Percentiles rank a stretch among this genome's conserved stretches.
Evolutionary conservation across 2,888 invertebrate genomes (phyloP).

Genomic region (Oscheius myriophilus): DNA sequence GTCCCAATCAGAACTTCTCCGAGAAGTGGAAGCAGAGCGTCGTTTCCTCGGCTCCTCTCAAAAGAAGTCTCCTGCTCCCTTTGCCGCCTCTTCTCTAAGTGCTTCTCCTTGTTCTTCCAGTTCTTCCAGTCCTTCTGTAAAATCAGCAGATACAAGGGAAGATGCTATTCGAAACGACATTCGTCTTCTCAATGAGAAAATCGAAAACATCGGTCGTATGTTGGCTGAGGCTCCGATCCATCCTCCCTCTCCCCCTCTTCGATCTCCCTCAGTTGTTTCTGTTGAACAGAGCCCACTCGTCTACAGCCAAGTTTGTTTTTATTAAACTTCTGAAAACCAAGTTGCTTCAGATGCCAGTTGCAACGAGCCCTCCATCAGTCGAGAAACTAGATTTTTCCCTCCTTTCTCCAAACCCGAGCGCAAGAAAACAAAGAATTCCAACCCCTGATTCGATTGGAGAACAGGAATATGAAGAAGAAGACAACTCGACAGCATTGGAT

Average conservation of each 20-base stretch:
- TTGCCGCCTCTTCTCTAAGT: neutral
- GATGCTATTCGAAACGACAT: slow-evolving; percentile 21
- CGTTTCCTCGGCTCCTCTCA: slow-evolving; percentile 2
- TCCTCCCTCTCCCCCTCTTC: no score
- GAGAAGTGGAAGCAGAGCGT: slow-evolving; percentile 3
- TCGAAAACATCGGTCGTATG: slow-evolving; percentile 17
- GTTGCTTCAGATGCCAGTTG: slow-evolving; percentile 5
- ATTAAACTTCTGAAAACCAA: neutral
- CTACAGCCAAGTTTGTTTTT: slow-evolving; percentile 7
- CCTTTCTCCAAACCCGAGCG: slow-evolving; percentile 11
- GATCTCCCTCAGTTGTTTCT: no score
- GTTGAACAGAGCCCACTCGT: no score
- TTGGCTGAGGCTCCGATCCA: neutral
- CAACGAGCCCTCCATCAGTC: neutral
- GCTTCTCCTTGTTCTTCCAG: neutral
- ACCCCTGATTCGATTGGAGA: neutral
- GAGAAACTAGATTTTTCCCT: slow-evolving; percentile 18
- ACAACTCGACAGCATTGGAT: neutral
- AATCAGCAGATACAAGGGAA: slow-evolving; percentile 1
- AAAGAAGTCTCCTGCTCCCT: neutral
- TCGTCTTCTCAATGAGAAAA: slow-evolving; percentile 9
- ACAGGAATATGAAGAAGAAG: slow-evolving; percentile 9
- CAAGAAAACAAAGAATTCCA: neutral
- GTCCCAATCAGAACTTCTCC: slow-evolving; percentile 3
- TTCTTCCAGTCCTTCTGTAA: slow-evolving; percentile 8